Conservation (phyloP, 2,797 vertebrate species). For the Nothura maculosa region DNA sequence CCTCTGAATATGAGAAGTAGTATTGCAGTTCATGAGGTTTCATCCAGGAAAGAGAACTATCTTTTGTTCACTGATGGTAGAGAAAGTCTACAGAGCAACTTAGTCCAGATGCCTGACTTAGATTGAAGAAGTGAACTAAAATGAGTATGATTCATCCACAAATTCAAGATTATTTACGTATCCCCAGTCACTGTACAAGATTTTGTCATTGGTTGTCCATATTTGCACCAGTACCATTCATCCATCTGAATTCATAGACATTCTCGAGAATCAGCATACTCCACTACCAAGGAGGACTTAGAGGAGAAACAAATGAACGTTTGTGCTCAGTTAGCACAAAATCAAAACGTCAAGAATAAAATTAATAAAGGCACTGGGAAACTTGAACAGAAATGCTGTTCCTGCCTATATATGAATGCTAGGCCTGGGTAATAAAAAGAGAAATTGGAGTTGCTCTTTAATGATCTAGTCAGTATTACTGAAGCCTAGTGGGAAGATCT, state of each 20-base stretch:
- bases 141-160: not conserved
- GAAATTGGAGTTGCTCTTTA: constrained; percentile 44
- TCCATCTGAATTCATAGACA: not conserved
- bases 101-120: not conserved
- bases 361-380: constrained; percentile 45
- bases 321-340: not conserved
- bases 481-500: constrained; percentile 15
- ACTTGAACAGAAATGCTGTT: constrained; percentile 12
- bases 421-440: constrained; percentile 42
- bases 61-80: not conserved
- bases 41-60: not conserved
- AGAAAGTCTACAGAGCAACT: not conserved
- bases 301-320: constrained; percentile 39
- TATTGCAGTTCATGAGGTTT: not conserved
- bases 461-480: not conserved
- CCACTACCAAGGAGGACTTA: not conserved
- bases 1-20: not conserved
- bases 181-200: not conserved
- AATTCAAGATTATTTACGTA: not conserved
- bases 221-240: not conserved
- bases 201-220: not conserved
- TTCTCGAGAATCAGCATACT: constrained; percentile 21
- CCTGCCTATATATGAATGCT: not conserved
- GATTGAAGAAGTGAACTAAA: not conserved
- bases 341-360: constrained; percentile 50